These are phyloP conservation scores for Drosophila sechellia DNA, from an alignment of 1,140 invertebrate genomes.

Conservation along the genomic window DNA sequence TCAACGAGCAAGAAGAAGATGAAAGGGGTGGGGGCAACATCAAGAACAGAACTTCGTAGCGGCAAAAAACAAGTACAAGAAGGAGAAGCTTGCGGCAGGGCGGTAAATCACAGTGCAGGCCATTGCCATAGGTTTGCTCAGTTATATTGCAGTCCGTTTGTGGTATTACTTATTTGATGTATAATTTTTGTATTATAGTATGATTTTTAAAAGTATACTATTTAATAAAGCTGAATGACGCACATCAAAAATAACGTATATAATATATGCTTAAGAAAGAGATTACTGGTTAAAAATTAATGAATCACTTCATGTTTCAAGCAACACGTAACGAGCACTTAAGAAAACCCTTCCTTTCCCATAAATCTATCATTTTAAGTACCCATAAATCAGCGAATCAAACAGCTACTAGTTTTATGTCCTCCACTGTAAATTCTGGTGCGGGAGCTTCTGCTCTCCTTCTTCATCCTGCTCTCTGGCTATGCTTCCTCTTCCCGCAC, in stretches of 20 bases:
- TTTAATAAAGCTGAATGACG: too few relatives aligned
- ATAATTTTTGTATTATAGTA: too few relatives aligned
- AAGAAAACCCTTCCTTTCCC: slow-evolving; percentile 1
- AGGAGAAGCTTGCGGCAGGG: slow-evolving; percentile 59
- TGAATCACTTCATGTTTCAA: not conserved
- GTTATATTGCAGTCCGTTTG: too few relatives aligned
- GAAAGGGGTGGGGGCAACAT: slow-evolving; percentile 16
- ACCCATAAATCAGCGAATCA: slow-evolving; percentile 1
- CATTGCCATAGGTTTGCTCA: slow-evolving; percentile 11
- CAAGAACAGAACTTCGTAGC: slow-evolving; percentile 47
- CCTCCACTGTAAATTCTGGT: slow-evolving; percentile 38
- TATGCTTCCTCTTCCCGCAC: slow-evolving; percentile 23
- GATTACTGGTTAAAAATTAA: too few relatives aligned
- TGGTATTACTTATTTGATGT: too few relatives aligned
- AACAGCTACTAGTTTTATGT: slow-evolving; percentile 44
- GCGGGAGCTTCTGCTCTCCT: slow-evolving; percentile 34
- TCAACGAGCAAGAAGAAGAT: slow-evolving; percentile 39
- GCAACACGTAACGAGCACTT: not conserved
- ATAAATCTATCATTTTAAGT: slow-evolving; percentile 3
- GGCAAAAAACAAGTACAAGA: slow-evolving; percentile 39
- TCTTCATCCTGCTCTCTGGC: slow-evolving; percentile 52
- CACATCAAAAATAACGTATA: too few relatives aligned
- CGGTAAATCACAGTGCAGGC: slow-evolving; percentile 29
- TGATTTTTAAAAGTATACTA: too few relatives aligned
- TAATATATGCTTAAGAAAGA: too few relatives aligned